phyloP scores from a whole-genome alignment of 2,888 invertebrate species.

The Mimumesa dahlbomi region DNA sequence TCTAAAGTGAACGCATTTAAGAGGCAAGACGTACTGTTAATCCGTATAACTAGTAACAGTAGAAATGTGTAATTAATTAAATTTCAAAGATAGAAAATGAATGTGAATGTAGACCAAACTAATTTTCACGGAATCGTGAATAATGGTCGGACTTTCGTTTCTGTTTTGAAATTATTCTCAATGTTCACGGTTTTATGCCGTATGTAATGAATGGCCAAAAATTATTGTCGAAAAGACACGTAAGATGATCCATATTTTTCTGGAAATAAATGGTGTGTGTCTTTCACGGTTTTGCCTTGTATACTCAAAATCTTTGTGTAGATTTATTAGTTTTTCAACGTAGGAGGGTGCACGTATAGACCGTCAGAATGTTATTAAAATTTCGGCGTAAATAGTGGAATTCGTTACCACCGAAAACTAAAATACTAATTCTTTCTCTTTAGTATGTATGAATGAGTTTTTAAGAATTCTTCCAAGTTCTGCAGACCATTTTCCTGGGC shows the following conservation, averaged over 20 bases:
- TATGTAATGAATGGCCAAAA: background rate
- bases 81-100: too few relatives aligned
- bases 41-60: background rate
- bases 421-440: background rate
- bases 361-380: background rate
- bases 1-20: background rate
- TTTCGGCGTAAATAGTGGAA: background rate
- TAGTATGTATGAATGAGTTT: background rate
- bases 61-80: background rate
- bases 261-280: slow-evolving; percentile 5
- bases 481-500: too few relatives aligned
- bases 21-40: background rate
- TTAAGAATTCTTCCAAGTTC: too few relatives aligned
- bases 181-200: background rate
- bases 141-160: background rate
- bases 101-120: background rate
- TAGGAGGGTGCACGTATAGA: slow-evolving; percentile 8
- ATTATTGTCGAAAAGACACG: background rate
- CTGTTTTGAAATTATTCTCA: background rate
- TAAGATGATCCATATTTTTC: background rate
- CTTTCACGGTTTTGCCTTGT: background rate
- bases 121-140: background rate
- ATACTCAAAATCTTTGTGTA: background rate
- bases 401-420: background rate
- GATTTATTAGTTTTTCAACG: slow-evolving; percentile 12